phyloP scores from a whole-genome alignment of 2,797 vertebrate species.

The Danio kyathit region DNA sequence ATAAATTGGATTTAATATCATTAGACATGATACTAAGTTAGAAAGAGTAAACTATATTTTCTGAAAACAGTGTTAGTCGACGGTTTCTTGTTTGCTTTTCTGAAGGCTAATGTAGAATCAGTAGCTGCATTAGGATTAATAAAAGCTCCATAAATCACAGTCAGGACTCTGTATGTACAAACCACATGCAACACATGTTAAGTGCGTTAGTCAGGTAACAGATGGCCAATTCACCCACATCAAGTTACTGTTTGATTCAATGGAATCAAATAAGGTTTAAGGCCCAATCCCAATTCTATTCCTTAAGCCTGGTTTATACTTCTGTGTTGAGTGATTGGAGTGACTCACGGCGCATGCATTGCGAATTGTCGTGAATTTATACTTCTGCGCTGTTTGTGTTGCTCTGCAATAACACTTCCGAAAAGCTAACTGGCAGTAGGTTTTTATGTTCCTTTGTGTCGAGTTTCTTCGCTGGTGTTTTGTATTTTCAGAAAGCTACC shows the following conservation, averaged over 20 bases:
- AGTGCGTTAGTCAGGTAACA: constrained; percentile 35
- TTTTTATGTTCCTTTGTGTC: no score
- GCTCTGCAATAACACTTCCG: no score
- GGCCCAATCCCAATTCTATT: no score
- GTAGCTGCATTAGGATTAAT: constrained; percentile 4
- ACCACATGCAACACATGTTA: constrained; percentile 1
- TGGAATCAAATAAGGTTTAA: constrained; percentile 19
- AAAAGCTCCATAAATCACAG: constrained; percentile 36
- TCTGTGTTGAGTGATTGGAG: no score
- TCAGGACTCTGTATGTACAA: constrained; percentile 32
- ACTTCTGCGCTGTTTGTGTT: no score
- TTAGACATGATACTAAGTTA: not conserved
- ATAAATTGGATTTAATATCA: not conserved
- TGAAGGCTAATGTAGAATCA: constrained; percentile 22
- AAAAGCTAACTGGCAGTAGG: no score
- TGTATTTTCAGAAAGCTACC: no score
- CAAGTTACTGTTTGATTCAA: constrained; percentile 21
- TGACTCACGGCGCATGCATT: no score
- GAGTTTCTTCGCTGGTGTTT: no score
- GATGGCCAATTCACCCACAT: constrained; percentile 12
- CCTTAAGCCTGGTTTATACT: no score
- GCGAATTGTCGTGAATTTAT: no score
- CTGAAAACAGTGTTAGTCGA: constrained; percentile 24
- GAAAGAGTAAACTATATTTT: not conserved
- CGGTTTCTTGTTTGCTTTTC: constrained; percentile 28